phyloP scores from a whole-genome alignment of 1,140 invertebrate species.

The Tetragonula clypearis region DNA sequence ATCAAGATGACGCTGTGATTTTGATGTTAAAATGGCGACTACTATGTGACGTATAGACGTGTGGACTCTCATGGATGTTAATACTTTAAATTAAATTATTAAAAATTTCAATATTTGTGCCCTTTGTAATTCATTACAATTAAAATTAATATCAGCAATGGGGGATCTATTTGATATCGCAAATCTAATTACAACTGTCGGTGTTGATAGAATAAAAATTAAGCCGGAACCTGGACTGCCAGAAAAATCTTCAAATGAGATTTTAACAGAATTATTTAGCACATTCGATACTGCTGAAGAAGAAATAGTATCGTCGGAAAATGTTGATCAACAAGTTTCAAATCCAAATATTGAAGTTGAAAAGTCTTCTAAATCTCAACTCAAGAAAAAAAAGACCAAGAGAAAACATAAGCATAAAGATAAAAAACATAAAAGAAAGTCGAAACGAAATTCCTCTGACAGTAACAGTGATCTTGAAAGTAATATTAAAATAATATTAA shows the following conservation, averaged over 20 bases:
- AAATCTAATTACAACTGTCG: conserved; percentile 78
- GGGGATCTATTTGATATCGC: conserved; percentile 78
- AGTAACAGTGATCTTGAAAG: conserved; percentile 79
- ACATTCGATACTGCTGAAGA: conserved; percentile 84
- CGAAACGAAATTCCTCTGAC: conserved; percentile 80
- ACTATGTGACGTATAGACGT: background rate
- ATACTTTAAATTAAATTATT: background rate
- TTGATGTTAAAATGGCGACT: conserved; percentile 23
- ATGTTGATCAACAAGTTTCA: conserved; percentile 68
- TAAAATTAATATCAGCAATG: conserved; percentile 61
- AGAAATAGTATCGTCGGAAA: conserved; percentile 57
- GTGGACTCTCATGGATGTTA: background rate
- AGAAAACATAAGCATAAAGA: conserved; percentile 82
- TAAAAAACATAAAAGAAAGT: conserved; percentile 82
- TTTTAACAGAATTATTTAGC: conserved; percentile 89
- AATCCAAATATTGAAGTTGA: conserved; percentile 77
- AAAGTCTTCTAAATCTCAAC: conserved; percentile 73
- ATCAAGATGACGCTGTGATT: conserved; percentile 21
- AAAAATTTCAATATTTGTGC: background rate
- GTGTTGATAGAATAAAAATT: conserved; percentile 80
- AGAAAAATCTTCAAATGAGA: conserved; percentile 89
- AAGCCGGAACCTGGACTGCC: conserved; percentile 79
- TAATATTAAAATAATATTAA: conserved; percentile 69
- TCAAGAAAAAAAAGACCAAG: conserved; percentile 79
- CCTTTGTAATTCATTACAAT: background rate